These are phyloP conservation scores for Cantharis lateralis DNA, from an alignment of 2,888 invertebrate species.

Conservation along the genomic window DNA sequence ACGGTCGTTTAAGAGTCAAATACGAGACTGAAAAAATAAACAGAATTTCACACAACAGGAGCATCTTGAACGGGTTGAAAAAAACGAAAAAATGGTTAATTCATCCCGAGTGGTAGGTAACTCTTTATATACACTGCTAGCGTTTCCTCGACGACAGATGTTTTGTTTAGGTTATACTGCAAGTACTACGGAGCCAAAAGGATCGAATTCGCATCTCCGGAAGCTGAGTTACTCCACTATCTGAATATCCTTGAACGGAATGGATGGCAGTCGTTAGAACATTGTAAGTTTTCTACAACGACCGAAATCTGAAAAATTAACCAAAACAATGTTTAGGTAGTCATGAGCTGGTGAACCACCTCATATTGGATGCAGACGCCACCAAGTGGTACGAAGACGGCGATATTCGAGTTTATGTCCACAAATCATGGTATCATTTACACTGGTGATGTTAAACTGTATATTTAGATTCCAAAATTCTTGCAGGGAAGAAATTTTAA, in stretches of 20 bases:
- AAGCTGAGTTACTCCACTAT: constrained; percentile 75
- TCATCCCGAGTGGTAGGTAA: constrained; percentile 83
- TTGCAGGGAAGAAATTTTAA: constrained; percentile 36
- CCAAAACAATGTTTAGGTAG: constrained; percentile 5
- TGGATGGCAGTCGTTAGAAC: constrained; percentile 10
- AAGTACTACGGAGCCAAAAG: constrained; percentile 26
- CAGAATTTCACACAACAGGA: constrained; percentile 52
- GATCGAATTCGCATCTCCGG: constrained; percentile 65
- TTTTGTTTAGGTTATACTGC: constrained; percentile 30
- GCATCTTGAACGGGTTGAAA: constrained; percentile 63
- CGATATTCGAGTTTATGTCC: neutral
- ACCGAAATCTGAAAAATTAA: neutral
- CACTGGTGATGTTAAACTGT: too few species aligned
- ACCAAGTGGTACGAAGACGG: constrained; percentile 46
- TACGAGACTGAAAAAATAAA: constrained; percentile 61
- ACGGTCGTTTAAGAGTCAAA: constrained; percentile 72
- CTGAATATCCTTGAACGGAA: constrained; percentile 68
- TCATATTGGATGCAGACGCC: constrained; percentile 47
- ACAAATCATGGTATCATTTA: constrained; percentile 4
- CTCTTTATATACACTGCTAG: constrained; percentile 13
- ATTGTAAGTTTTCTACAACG: constrained; percentile 6
- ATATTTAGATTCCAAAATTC: too few species aligned
- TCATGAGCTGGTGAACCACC: constrained; percentile 32
- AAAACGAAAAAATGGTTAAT: constrained; percentile 71
- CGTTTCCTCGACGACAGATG: neutral